Conservation (phyloP, 53 echinoderm and acorn worm genomes). For the Holothuria leucospilota region DNA sequence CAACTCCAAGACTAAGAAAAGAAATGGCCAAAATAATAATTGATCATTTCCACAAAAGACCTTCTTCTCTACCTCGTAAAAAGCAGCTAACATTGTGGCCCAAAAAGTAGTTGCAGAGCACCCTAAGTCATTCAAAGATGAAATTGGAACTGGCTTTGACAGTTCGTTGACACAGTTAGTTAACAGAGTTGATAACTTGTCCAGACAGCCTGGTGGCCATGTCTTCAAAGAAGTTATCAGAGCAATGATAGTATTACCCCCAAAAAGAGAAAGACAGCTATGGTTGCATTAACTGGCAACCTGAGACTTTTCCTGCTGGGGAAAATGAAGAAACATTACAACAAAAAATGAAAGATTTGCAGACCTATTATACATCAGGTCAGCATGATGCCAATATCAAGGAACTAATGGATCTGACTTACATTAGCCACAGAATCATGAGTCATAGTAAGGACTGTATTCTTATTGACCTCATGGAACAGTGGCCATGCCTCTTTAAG, state of each 20-base stretch:
- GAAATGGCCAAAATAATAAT: constrained; percentile 22
- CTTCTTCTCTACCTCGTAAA: constrained; percentile 8
- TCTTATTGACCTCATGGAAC: constrained; percentile 57
- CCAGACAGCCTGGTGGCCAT: constrained; percentile 2
- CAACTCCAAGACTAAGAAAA: constrained; percentile 25
- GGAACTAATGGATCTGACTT: too few species aligned
- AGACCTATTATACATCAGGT: constrained; percentile 26
- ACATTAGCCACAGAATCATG: constrained; percentile 44
- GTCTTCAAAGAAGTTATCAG: constrained; percentile 14
- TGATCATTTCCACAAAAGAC: background rate
- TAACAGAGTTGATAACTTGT: constrained; percentile 47
- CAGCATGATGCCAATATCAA: too few species aligned
- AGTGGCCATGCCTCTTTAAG: constrained; percentile 37
- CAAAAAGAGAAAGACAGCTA: constrained; percentile 44
- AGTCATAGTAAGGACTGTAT: constrained; percentile 48
- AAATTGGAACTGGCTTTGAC: constrained; percentile 52
- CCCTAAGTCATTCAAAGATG: constrained; percentile 3
- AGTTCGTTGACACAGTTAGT: constrained; percentile 58
- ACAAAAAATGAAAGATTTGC: constrained; percentile 55
- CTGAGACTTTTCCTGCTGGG: constrained; percentile 29
- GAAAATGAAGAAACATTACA: too few species aligned
- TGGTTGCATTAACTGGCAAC: constrained; percentile 65
- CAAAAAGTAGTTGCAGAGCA: too few species aligned
- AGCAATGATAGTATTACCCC: constrained; percentile 15
- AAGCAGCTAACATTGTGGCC: background rate